A percentile compares a stretch with the other conserved stretches of the same genome.
Evolutionary conservation across 2,113 vertebrate genomes (phyloP).

Genomic region (Pao palembangensis): DNA sequence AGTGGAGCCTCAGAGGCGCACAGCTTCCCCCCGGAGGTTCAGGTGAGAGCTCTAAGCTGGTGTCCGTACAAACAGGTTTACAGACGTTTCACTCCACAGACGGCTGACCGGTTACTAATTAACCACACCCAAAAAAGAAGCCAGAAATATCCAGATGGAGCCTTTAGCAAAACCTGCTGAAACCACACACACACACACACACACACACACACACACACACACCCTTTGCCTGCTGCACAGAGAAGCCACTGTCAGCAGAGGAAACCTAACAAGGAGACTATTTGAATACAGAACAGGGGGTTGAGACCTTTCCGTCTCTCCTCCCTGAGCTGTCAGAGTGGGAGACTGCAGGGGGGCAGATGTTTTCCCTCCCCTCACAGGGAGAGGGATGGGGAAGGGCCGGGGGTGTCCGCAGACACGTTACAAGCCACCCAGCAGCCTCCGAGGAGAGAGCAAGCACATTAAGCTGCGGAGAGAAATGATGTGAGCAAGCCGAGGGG

Average conservation of each 20-base stretch:
- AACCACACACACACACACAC: slow-evolving; percentile 16
- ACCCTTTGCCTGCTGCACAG: slow-evolving; percentile 48
- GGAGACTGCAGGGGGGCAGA: slow-evolving; percentile 50
- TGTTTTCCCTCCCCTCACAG: slow-evolving; percentile 44
- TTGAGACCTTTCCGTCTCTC: slow-evolving; percentile 62
- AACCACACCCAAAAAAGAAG: slow-evolving; percentile 5
- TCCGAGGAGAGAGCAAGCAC: slow-evolving; percentile 50
- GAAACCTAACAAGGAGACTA: slow-evolving; percentile 53
- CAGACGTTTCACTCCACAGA: too few relatives aligned
- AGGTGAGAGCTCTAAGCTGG: slow-evolving; percentile 39
- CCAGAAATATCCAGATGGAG: slow-evolving; percentile 10
- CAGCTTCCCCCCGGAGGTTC: slow-evolving; percentile 7
- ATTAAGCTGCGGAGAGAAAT: slow-evolving; percentile 66
- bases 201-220: slow-evolving; percentile 23
- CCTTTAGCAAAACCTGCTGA: slow-evolving; percentile 18
- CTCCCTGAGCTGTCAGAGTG: slow-evolving; percentile 52
- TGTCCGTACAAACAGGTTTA: slow-evolving; percentile 69
- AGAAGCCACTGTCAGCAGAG: slow-evolving; percentile 42
- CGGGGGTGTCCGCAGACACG: slow-evolving; percentile 51
- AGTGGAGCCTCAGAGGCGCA: too few relatives aligned
- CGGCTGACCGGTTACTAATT: slow-evolving; percentile 60
- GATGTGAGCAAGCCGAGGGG: slow-evolving; percentile 38
- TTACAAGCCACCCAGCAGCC: slow-evolving; percentile 58
- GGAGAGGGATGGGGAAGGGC: not conserved
- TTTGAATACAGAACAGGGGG: slow-evolving; percentile 61